Evolutionary conservation across 2,113 vertebrate genomes (phyloP), one percentile per base, ranked within the genome.

Genomic region (Rhinolophus ferrumequinum): DNA sequence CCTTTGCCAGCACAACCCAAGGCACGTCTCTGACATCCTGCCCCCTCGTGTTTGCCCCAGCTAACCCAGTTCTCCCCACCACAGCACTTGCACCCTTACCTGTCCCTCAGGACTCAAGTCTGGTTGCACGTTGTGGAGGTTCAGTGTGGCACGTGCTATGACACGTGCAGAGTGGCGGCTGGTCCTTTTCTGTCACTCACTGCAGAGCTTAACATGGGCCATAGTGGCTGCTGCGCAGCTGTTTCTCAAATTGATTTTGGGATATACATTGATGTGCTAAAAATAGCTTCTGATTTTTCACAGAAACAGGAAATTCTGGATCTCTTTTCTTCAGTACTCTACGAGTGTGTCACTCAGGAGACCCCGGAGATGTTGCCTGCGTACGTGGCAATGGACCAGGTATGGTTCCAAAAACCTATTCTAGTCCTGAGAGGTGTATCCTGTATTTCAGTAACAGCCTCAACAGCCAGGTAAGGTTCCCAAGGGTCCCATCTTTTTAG

Each of bases 341-440:
- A 99, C 0, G 99, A 99, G 94, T 99, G 99, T 21, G 99, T 99
- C 87, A 99, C 99, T 18, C 99, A 99, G 97, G 99, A 99, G 98
- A 99, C 99, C 84, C 99, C 99, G 0, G 99, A 99, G 98, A 99
- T 99, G 99, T 98, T 99, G 96, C 99, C 99, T 86, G 99, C 99
- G 0, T 99, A 99, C 96, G 99, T 99, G 4, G 99, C 99, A 1
- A 99, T 99, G 24, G 99, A 99, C 94, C 99, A 99, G 99, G 99
- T 99, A 98, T 86, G 41, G 95, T 64, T 85, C 86, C 38, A 60
- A 58, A 90, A 70, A 64, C 28, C n/a, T 73, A 1, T 35, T 82
- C 56, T 19, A 75, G 7, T 94, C 82, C 47, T 86, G 16, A 75
- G n/a, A 81, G 33, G 24, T 73, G 73, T 85, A 19, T 73, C 26